These are phyloP conservation scores for Rhorus exstirpatorius DNA, from an alignment of 2,888 invertebrate species.

Conservation along the genomic window DNA sequence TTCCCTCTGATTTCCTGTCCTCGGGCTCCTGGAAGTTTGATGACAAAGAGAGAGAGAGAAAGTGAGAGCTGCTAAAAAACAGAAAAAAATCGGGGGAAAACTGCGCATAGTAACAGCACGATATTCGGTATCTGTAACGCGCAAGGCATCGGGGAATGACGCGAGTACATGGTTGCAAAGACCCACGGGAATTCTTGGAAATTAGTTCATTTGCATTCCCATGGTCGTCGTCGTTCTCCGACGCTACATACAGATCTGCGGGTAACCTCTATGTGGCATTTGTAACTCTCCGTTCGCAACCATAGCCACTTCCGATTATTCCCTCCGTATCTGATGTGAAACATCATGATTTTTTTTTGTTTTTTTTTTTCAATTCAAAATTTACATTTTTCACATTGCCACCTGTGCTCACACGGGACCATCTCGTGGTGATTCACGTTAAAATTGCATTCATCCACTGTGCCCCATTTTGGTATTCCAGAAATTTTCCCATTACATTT, in stretches of 20 bases:
- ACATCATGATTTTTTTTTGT: conserved; percentile 44
- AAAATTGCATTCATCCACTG: conserved; percentile 43
- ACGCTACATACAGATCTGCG: conserved; percentile 8
- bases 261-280: conserved; percentile 40
- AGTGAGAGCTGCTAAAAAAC: conserved; percentile 31
- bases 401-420: conserved; percentile 16
- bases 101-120: conserved; percentile 24
- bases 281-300: conserved; percentile 47
- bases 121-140: conserved; percentile 51
- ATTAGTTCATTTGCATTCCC: conserved; percentile 80
- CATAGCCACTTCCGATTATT: conserved; percentile 43
- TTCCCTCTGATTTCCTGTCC: conserved; percentile 50
- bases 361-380: conserved; percentile 34
- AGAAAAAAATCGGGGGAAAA: conserved; percentile 66
- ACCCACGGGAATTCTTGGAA: conserved; percentile 77
- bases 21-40: conserved; percentile 49
- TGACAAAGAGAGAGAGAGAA: conserved; percentile 11
- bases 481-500: conserved; percentile 19
- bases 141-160: conserved; percentile 49
- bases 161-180: conserved; percentile 60
- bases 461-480: conserved; percentile 41
- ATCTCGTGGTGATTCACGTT: conserved; percentile 34
- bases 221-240: conserved; percentile 59
- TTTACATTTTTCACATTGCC: conserved; percentile 58
- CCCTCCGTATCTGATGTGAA: conserved; percentile 39